Evolutionary conservation across 2,113 vertebrate species (phyloP), one percentile per base, ranked within the genome.

Genomic region (Podocnemis expansa): DNA sequence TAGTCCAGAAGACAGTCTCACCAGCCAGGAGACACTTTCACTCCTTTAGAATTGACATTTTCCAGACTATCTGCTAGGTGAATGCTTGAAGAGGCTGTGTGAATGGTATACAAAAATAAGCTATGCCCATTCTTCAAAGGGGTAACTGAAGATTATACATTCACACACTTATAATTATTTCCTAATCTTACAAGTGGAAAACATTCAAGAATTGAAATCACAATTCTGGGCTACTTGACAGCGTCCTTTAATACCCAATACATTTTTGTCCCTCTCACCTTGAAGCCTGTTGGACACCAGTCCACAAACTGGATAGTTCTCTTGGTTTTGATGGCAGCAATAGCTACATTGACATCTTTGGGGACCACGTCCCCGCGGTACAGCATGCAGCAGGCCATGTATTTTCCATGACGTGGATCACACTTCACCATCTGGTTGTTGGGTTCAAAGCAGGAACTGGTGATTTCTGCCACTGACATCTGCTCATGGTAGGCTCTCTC

Each of bases 301-400:
- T 98, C 98, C 0, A 98, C 98, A 87, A 98, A 98, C 84, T 98
- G 98, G 84, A 98, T 95, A 2, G 85, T 87, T 67, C 97, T 98
- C 19, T 98, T 98, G 45, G 98, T 98, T 96, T 98, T 98, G 95
- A 98, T 98, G 88, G 97, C 96, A 0, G 98, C 98, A 1, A 98
- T 98, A 7, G 98, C 98, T 0, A 98, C 98, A 0, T 98, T 98
- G 91, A 98, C 98, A 0, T 98, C 98, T 87, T 98, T 98, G 96
- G 98, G 98, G 2, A 98, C 98, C 0, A 98, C 98, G 0, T 98
- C 98, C 0, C 98, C 98, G 0, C 98, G 97, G 82, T 98, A 98
- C 3, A 98, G 97, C 98, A 98, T 97, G 91, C 98, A 98, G 96
- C 98, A 98, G 12, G 98, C 98, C 98, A 98, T 98, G 94, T 98